Conservation (phyloP, 2,888 invertebrate species). For the Microchrysa polita region DNA sequence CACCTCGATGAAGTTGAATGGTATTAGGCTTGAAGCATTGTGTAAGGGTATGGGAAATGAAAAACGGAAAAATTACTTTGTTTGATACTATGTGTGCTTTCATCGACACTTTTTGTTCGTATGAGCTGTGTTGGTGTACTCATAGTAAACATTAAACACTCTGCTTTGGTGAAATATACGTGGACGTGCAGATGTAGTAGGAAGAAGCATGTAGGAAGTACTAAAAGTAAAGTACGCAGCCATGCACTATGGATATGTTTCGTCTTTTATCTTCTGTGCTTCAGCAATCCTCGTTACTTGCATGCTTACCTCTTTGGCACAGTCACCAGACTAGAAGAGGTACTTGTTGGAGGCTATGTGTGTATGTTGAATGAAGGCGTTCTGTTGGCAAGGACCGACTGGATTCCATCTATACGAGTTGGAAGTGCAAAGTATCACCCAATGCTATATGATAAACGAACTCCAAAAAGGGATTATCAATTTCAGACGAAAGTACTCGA, state of each 20-base stretch:
- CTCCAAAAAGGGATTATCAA: slow-evolving; percentile 41
- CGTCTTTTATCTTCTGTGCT: slow-evolving; percentile 29
- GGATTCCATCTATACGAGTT: background rate
- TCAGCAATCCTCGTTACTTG: slow-evolving; percentile 19
- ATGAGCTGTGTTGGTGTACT: background rate
- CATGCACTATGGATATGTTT: slow-evolving; percentile 18
- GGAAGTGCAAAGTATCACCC: slow-evolving; percentile 9
- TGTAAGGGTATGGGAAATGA: slow-evolving; percentile 1
- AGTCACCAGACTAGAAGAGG: slow-evolving; percentile 37
- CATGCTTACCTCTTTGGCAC: slow-evolving; percentile 6
- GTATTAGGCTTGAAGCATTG: background rate
- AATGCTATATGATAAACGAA: slow-evolving; percentile 38
- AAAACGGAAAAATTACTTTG: slow-evolving; percentile 38
- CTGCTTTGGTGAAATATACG: slow-evolving; percentile 19
- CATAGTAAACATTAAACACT: background rate
- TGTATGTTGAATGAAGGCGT: slow-evolving; percentile 23
- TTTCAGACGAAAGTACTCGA: slow-evolving; percentile 44
- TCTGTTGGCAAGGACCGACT: slow-evolving; percentile 24
- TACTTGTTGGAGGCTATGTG: slow-evolving; percentile 5
- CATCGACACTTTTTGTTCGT: slow-evolving; percentile 33
- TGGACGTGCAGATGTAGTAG: slow-evolving; percentile 18
- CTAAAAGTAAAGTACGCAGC: slow-evolving; percentile 25
- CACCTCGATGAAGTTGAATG: slow-evolving; percentile 5
- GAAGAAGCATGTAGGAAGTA: slow-evolving; percentile 27
- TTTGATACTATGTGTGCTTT: slow-evolving; percentile 28